These are phyloP conservation scores for Enteromius anoplus DNA, from an alignment of 2,797 vertebrate genomes.

Conservation along the genomic window DNA sequence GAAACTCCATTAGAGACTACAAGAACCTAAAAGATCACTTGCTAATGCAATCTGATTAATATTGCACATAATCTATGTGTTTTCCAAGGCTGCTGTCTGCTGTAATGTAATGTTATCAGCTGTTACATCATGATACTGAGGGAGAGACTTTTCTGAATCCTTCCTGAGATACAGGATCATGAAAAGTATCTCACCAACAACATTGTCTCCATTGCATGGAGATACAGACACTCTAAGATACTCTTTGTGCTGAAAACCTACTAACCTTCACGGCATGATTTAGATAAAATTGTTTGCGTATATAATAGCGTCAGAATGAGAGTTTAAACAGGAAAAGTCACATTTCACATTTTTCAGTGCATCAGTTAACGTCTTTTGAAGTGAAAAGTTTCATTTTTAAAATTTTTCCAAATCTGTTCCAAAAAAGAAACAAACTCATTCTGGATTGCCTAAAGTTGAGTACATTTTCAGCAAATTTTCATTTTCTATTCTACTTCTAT, in stretches of 20 bases:
- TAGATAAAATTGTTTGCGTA: neutral
- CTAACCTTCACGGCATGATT: neutral
- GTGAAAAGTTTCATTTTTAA: neutral
- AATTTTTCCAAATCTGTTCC: neutral
- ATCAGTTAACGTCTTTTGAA: neutral
- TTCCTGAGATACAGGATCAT: neutral
- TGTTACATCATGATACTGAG: slow-evolving; percentile 20
- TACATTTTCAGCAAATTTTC: neutral
- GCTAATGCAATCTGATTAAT: slow-evolving; percentile 57
- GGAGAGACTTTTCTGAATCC: slow-evolving; percentile 21
- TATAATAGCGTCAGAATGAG: neutral
- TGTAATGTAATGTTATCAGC: slow-evolving; percentile 41
- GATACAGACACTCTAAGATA: neutral
- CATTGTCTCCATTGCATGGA: neutral
- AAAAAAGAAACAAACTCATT: neutral
- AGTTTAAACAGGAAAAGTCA: neutral
- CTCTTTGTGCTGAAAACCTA: neutral
- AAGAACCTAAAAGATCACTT: slow-evolving; percentile 21
- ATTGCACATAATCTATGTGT: slow-evolving; percentile 45
- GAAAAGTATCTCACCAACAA: slow-evolving; percentile 17
- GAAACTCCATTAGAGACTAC: slow-evolving; percentile 50
- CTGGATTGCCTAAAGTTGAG: neutral
- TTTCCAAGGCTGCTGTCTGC: slow-evolving; percentile 24
- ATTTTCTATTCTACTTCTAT: neutral
- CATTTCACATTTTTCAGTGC: neutral